These are phyloP conservation scores for Pterois miles DNA, from an alignment of 2,797 vertebrate species.

Conservation along the genomic window DNA sequence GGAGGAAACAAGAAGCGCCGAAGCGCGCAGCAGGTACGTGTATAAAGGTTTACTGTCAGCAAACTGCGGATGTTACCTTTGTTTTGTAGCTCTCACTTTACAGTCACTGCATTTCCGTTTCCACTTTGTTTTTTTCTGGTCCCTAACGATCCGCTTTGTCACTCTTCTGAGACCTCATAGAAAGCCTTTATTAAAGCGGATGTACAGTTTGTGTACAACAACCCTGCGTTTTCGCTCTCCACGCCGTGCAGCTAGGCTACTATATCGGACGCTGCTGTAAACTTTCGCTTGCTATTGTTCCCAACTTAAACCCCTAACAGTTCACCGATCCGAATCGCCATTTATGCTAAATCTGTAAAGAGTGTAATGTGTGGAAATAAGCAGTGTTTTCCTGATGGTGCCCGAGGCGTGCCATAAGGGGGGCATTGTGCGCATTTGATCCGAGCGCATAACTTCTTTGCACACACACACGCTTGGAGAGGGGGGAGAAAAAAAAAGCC, in stretches of 20 bases:
- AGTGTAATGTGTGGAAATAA: constrained; percentile 49
- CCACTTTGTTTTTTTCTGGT: constrained; percentile 40
- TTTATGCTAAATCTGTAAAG: not conserved
- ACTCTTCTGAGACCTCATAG: constrained; percentile 39
- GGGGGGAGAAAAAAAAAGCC: constrained; percentile 14
- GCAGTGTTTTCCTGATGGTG: constrained; percentile 74
- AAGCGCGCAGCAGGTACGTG: constrained; percentile 95
- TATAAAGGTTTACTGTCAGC: not conserved
- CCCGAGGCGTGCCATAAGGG: constrained; percentile 58
- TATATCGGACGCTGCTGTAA: constrained; percentile 41
- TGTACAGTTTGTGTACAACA: constrained; percentile 28
- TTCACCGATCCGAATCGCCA: not conserved
- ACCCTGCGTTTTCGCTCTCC: constrained; percentile 17
- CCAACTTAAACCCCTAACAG: constrained; percentile 31
- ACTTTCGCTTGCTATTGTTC: constrained; percentile 71
- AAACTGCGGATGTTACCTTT: constrained; percentile 59
- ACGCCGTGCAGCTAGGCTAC: constrained; percentile 2
- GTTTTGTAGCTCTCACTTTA: constrained; percentile 66
- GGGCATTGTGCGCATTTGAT: constrained; percentile 73
- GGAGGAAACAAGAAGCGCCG: constrained; percentile 99
- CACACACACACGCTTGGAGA: constrained; percentile 30
- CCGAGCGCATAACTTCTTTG: constrained; percentile 74
- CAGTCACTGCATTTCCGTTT: constrained; percentile 75
- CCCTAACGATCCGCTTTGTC: constrained; percentile 49
- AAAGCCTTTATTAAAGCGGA: constrained; percentile 13